Conservation (phyloP, 2,888 invertebrate species). For the Eupithecia abbreviata region DNA sequence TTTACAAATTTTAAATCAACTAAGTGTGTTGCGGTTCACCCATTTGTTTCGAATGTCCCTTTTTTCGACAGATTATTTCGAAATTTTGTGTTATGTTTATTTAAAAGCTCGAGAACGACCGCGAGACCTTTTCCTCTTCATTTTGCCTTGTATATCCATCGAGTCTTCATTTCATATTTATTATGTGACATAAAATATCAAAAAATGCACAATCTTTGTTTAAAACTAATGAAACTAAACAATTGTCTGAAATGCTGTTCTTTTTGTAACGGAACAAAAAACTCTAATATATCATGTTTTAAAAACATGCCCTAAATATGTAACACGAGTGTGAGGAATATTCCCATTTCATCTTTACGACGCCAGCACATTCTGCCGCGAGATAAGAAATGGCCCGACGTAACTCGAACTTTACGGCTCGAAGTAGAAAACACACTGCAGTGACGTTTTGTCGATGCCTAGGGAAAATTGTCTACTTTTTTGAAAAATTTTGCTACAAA, state of each 20-base stretch:
- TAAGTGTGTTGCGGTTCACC: background rate
- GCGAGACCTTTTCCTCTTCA: too few relatives aligned
- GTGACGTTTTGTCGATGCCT: constrained; percentile 11
- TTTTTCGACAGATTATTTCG: too few relatives aligned
- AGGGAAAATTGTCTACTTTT: background rate
- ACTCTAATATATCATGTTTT: background rate
- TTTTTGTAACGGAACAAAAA: background rate
- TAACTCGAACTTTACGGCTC: background rate
- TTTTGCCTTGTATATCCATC: too few relatives aligned
- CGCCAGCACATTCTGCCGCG: constrained; percentile 22
- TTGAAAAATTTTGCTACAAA: background rate
- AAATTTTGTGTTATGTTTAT: too few relatives aligned
- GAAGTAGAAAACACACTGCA: constrained; percentile 7
- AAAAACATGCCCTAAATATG: background rate
- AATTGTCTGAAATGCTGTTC: background rate
- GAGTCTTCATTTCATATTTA: too few relatives aligned
- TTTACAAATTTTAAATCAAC: constrained; percentile 12
- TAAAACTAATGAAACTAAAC: background rate
- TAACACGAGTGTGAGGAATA: constrained; percentile 18
- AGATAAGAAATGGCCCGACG: constrained; percentile 17
- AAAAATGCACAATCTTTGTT: background rate
- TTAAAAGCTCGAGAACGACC: too few relatives aligned
- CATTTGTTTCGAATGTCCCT: too few relatives aligned
- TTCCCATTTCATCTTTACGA: constrained; percentile 30
- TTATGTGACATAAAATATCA: too few relatives aligned